Evolutionary conservation across 2,797 vertebrate species (phyloP).

Genomic region (Aldrovandia affinis): DNA sequence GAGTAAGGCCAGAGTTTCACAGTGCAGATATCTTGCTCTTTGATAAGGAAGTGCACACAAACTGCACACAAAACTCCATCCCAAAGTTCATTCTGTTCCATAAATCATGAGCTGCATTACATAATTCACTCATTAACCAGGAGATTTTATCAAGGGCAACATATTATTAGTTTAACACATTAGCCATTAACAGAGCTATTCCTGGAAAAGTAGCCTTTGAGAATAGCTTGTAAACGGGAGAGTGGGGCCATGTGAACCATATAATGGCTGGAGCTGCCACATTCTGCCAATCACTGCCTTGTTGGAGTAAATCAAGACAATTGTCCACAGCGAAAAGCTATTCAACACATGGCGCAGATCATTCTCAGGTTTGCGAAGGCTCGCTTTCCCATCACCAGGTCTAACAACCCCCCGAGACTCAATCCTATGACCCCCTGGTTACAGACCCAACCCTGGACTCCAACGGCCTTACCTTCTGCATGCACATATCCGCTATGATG

Average conservation of each 20-base stretch:
- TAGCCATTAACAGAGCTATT: background rate
- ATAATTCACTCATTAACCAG: background rate
- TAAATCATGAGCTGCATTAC: background rate
- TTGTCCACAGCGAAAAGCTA: background rate
- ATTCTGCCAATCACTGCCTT: background rate
- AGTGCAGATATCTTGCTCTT: background rate
- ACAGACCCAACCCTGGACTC: background rate
- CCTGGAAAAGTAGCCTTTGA: background rate
- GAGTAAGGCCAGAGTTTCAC: too few relatives aligned
- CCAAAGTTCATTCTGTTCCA: background rate
- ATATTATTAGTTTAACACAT: background rate
- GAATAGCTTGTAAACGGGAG: background rate
- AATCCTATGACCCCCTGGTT: background rate
- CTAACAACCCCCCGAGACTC: background rate
- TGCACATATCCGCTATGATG: constrained; percentile 93
- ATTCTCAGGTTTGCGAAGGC: background rate
- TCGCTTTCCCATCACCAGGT: background rate
- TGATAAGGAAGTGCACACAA: background rate
- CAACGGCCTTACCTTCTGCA: constrained; percentile 84
- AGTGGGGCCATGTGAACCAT: background rate
- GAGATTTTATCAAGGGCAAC: background rate
- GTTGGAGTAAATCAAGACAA: background rate
- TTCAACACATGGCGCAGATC: background rate
- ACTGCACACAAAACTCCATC: background rate
- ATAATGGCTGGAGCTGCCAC: background rate